Base-by-base conservation (phyloP, 2,113 vertebrate species). In the Origma solitaria region DNA sequence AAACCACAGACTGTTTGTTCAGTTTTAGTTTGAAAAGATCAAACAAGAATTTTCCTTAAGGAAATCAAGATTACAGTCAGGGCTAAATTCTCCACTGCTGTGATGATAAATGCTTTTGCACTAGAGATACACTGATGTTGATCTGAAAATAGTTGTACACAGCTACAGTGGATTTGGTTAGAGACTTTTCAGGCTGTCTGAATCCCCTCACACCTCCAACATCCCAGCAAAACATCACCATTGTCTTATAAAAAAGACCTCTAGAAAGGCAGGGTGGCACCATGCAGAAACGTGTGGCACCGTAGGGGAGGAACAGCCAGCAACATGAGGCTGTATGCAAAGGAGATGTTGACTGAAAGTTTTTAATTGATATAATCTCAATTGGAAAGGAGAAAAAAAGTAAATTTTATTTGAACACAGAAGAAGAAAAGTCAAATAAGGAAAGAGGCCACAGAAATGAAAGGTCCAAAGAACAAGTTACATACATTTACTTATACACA, bases 331-430 rank as follows among this genome's bases (percentile, higher is more conserved):
- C 2, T 33, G 27, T 57, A 30, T 61, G 83, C 69, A 96, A 88
- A 92, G 58, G 82, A 92, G 66, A 83, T 44, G 45, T 42, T 61
- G 68, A 96, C 89, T 90, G 65, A 35, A 90, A 95, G 86, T 37
- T 91, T 62, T 45, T 49, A 77, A 83, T 86, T 58, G 60, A 72
- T 53, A 24, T 56, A 6, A 45, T 54, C 64, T 70, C 51, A 60
- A 18, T 1, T 8, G 18, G 38, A 70, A 79, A 62, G 28, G 35
- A 60, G 13, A n/a, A 28, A 73, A 80, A 30, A 42, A 2, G 42
- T 5, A 76, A 22, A 16, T 58, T 61, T 62, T 17, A 19, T n/a
- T 64, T 73, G 10, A 73, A 49, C 15, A 56, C 6, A 24, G n/a
- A 31, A 33, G 42, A 45, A 37, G 44, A 18, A 45, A 40, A 76